phyloP scores from a whole-genome alignment of 53 echinoderm and acorn worm genomes.

The Stichopus horrens region DNA sequence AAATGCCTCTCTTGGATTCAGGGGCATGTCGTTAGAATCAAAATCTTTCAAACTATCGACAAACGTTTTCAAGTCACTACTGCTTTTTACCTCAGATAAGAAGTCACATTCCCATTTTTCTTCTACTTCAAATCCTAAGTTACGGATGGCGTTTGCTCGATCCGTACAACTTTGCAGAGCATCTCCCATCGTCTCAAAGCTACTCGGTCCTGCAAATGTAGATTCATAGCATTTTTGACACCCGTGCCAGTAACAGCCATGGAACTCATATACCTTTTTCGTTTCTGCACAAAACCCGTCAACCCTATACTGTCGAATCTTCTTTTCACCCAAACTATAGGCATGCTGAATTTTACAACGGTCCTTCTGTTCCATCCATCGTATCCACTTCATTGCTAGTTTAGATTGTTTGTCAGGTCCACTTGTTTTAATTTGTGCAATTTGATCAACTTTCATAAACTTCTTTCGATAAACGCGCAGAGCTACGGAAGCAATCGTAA shows the following conservation, averaged over 20 bases:
- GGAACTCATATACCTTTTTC: slow-evolving; percentile 43
- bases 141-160: background rate
- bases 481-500: slow-evolving; percentile 64
- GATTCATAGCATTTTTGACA: background rate
- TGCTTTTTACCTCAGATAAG: background rate
- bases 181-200: background rate
- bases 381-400: slow-evolving; percentile 42
- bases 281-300: slow-evolving; percentile 43
- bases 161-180: background rate
- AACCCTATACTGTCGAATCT: slow-evolving; percentile 19
- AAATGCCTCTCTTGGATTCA: slow-evolving; percentile 61
- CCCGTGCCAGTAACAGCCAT: slow-evolving; percentile 51
- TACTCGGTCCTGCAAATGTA: background rate
- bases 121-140: slow-evolving; percentile 1
- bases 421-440: slow-evolving; percentile 4
- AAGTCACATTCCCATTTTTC: slow-evolving; percentile 68
- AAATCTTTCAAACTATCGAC: slow-evolving; percentile 3
- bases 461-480: slow-evolving; percentile 24
- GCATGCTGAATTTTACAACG: slow-evolving; percentile 24
- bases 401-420: slow-evolving; percentile 35
- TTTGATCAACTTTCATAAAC: slow-evolving; percentile 30
- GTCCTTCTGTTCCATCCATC: slow-evolving; percentile 5
- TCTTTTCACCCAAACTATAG: slow-evolving; percentile 25
- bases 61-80: slow-evolving; percentile 39
- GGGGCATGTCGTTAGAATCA: slow-evolving; percentile 40